Evolutionary conservation across 2,113 vertebrate genomes (phyloP).

Genomic region (Chionis minor): DNA sequence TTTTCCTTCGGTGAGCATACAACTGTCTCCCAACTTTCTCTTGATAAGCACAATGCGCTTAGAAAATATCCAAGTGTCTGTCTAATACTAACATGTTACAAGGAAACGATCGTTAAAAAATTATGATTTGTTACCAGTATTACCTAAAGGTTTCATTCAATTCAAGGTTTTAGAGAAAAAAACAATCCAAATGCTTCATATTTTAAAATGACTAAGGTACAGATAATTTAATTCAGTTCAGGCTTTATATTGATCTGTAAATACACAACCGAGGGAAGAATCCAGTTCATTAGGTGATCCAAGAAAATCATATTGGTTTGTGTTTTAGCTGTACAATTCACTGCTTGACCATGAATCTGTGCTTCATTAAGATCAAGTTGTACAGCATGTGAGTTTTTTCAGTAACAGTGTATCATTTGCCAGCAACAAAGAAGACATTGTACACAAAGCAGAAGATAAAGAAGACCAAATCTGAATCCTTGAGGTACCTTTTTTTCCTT

Average conservation of each 20-base stretch:
- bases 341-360: neutral
- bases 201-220: neutral
- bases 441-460: neutral
- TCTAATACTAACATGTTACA: neutral
- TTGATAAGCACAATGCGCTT: neutral
- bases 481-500: neutral
- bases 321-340: constrained; percentile 1
- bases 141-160: neutral
- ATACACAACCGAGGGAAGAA: neutral
- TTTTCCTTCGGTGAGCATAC: neutral
- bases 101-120: neutral
- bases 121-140: neutral
- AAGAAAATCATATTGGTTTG: neutral
- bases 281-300: neutral
- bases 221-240: neutral
- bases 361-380: constrained; percentile 9
- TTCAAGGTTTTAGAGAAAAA: neutral
- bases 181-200: neutral
- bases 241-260: neutral
- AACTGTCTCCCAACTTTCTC: neutral
- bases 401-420: neutral
- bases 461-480: neutral
- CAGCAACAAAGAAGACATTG: neutral
- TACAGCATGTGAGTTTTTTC: constrained; percentile 1
- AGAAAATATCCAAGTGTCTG: neutral